Percentiles rank a stretch among this genome's conserved stretches.
Conservation (phyloP, 2,113 vertebrate species). For the Cryptotis parvus region DNA sequence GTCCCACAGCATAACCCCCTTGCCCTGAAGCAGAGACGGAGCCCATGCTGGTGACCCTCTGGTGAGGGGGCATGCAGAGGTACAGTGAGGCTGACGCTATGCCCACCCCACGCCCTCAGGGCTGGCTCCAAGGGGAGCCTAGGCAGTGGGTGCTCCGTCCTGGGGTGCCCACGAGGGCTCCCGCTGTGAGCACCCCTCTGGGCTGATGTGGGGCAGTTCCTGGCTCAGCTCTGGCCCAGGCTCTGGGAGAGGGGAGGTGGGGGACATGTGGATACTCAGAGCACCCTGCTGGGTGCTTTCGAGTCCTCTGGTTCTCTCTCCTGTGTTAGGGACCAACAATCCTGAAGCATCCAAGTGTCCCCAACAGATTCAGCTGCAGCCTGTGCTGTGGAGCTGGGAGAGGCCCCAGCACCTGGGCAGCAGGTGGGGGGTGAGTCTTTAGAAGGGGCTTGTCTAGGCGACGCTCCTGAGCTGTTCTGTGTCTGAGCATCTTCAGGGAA, state of each 20-base stretch:
- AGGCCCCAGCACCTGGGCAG: background rate
- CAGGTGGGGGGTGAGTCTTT: background rate
- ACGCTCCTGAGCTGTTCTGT: background rate
- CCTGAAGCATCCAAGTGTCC: background rate
- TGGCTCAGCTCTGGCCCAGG: background rate
- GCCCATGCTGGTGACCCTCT: background rate
- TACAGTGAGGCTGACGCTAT: background rate
- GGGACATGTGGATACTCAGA: fast-evolving
- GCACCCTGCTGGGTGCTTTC: background rate
- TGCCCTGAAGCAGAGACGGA: background rate
- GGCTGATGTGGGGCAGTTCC: background rate
- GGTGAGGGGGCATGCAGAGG: background rate
- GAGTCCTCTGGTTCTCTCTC: conserved; percentile 22
- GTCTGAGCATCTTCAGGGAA: conserved; percentile 47
- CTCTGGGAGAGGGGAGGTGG: background rate
- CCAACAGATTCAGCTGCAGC: background rate
- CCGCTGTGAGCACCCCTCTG: background rate
- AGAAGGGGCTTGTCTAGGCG: background rate
- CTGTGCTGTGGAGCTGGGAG: background rate
- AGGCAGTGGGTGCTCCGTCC: background rate
- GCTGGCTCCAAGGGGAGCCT: background rate
- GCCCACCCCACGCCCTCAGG: fast-evolving
- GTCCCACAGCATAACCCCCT: background rate
- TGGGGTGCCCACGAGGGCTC: background rate
- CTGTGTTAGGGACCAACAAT: conserved; percentile 55